Evolutionary conservation across 1,140 invertebrate species (phyloP).

Genomic region (Oryzaephilus surinamensis): DNA sequence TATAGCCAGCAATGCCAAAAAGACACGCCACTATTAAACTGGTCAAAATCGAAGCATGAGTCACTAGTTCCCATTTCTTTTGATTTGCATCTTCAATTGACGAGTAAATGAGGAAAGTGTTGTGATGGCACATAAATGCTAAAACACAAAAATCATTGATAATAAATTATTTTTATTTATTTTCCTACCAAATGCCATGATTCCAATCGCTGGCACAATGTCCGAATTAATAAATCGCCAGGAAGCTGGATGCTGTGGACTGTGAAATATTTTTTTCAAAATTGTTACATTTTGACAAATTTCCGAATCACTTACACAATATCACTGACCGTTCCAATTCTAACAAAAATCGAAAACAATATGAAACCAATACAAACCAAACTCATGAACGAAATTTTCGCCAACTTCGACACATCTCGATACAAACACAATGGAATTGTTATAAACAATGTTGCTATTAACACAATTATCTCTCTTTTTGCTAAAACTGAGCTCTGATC

Average conservation of each 20-base stretch:
- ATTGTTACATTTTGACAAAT: not conserved
- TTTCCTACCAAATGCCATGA: slow-evolving; percentile 71
- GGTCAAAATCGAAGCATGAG: slow-evolving; percentile 66
- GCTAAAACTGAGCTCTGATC: slow-evolving; percentile 47
- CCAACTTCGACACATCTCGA: slow-evolving; percentile 66
- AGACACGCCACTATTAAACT: slow-evolving; percentile 60
- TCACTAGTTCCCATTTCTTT: slow-evolving; percentile 70
- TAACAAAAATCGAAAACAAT: slow-evolving; percentile 56
- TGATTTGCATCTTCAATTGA: slow-evolving; percentile 71
- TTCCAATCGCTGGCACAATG: slow-evolving; percentile 70
- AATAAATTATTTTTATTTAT: too few species aligned
- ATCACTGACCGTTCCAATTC: slow-evolving; percentile 47
- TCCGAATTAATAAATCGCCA: slow-evolving; percentile 67
- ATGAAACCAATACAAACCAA: slow-evolving; percentile 67
- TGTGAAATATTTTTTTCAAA: slow-evolving; percentile 31
- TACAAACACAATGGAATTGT: slow-evolving; percentile 76
- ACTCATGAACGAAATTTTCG: slow-evolving; percentile 71
- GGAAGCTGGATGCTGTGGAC: slow-evolving; percentile 54
- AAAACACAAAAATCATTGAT: slow-evolving; percentile 19
- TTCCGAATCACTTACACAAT: slow-evolving; percentile 44
- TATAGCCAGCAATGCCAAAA: slow-evolving; percentile 72
- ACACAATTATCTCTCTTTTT: slow-evolving; percentile 65
- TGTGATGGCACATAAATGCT: slow-evolving; percentile 91
- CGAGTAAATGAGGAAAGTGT: slow-evolving; percentile 76
- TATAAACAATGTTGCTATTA: slow-evolving; percentile 61